These are phyloP conservation scores for Pinna nobilis DNA, from an alignment of 1,140 invertebrate genomes.

Conservation along the genomic window DNA sequence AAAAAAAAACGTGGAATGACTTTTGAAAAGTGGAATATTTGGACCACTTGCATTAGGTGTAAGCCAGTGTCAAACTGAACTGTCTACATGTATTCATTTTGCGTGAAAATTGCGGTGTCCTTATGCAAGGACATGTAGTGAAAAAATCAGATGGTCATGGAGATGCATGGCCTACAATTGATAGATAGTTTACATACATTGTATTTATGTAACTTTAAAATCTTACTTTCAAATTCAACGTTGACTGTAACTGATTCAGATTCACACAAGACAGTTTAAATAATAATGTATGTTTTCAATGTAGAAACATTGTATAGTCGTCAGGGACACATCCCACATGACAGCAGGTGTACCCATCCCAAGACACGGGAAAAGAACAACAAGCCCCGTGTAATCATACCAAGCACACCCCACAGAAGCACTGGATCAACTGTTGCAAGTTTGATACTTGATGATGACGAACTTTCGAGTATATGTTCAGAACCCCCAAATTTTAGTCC, in stretches of 20 bases:
- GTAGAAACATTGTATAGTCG: not conserved
- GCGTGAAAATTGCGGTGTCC: too few species aligned
- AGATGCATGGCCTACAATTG: not conserved
- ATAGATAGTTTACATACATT: not conserved
- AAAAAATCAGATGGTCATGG: not conserved
- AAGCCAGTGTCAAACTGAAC: too few species aligned
- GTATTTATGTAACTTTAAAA: not conserved
- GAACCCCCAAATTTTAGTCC: not conserved
- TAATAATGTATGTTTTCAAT: not conserved
- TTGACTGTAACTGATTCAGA: not conserved
- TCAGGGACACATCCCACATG: not conserved
- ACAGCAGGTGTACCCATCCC: slow-evolving; percentile 9
- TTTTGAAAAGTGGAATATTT: too few species aligned
- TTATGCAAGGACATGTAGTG: too few species aligned
- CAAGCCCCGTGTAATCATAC: not conserved
- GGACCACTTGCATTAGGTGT: too few species aligned
- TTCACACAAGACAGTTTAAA: not conserved
- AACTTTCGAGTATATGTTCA: not conserved
- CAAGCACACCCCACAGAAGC: not conserved
- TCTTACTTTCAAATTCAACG: not conserved
- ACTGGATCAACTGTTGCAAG: slow-evolving; percentile 9
- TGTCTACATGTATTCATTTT: too few species aligned
- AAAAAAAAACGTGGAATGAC: too few species aligned
- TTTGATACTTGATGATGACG: slow-evolving; percentile 7
- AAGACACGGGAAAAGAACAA: not conserved